Evolutionary conservation across 2,888 invertebrate genomes (phyloP), one percentile per base, ranked within the genome.

Genomic region (Cephus runcator): DNA sequence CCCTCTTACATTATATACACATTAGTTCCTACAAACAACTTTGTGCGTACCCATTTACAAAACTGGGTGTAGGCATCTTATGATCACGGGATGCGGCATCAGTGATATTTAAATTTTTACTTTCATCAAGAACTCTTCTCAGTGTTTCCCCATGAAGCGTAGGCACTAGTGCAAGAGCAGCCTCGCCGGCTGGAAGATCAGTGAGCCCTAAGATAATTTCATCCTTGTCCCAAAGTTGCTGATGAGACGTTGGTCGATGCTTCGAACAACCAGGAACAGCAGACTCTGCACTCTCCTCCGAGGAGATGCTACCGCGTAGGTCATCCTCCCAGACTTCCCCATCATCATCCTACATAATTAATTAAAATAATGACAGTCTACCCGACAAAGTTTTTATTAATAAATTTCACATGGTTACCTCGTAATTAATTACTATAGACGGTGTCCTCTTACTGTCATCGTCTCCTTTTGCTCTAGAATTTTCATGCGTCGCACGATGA

Each of bases 101-200:
- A 31, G 80, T 80, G 56, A 83, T 76, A 71, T 81, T 81, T 15
- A 77, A 79, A 1, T 78, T 74, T 79, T 82, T 81, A 35, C 87
- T 81, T 36, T 88, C 87, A 34, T 85, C 81, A 11, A 89, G 76
- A 68, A 81, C 79, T 77, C 83, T 83, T 31, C 84, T 81, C 30
- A 90, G 78, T 34, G 78, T 78, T 12, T 88, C 88, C 4, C 84
- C 86, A 23, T 80, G 79, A 15, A 90, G 80, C 31, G 82, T 83
- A 4, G 90, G 80, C 35, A 91, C 83, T 6, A 87, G 35, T 1
- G 87, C 79, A 3, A 90, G 81, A 3, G 88, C 89, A 4, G 83
- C 83, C 76, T 89, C 87, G 11, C 91, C 91, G 0, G 87, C 90
- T 75, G 91, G 89, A 69, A 91, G 85, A 81, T 86, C 86, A 9